Base-by-base conservation (phyloP, 2,797 vertebrate species). In the Pseudopleuronectes americanus region DNA sequence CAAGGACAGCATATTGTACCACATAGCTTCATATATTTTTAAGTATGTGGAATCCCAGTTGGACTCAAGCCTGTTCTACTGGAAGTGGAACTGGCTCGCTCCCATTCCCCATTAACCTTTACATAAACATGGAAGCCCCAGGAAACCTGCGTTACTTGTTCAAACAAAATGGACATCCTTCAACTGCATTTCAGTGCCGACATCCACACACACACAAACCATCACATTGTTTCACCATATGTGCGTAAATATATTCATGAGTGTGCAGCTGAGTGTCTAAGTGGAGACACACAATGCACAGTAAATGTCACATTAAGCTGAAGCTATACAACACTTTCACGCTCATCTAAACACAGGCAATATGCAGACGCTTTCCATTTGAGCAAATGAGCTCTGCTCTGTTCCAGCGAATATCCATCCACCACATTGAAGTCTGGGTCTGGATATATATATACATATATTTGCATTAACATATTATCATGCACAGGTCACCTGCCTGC, bases 11-110 rank as follows among this genome's bases (percentile, higher is more conserved):
- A 57, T 31, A 41, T 28, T 48, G 43, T 55, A 17, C 41, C 53
- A 36, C 61, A 70, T 47, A 43, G 53, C 9, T 55, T 54, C 4
- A 65, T 78, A 22, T 51, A 83, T 80, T 66, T 83, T 71, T 76
- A 33, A 79, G 8, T 4, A 19, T 47, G 57, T 55, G 31, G 51
- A 22, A 71, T 81, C 59, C 58, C 57, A 45, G 22, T 60, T 64
- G 57, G 48, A 31, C 24, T 57, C 12, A 0, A 26, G 57, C 43
- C 48, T 17, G 17, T 10, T 5, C 14, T 47, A 23, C 54, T 33
- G 38, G 28, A 48, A 8, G 7, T 62, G 49, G 57, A 52, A 19
- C 23, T 21, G 33, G 48, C 54, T 19, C 10, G n/a, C 36, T 22
- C 17, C 48, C 41, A 17, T 16, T 43, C 6, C 47, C 47, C 47